Conservation (phyloP, 1,140 invertebrate species). For the Piezodorus guildinii region DNA sequence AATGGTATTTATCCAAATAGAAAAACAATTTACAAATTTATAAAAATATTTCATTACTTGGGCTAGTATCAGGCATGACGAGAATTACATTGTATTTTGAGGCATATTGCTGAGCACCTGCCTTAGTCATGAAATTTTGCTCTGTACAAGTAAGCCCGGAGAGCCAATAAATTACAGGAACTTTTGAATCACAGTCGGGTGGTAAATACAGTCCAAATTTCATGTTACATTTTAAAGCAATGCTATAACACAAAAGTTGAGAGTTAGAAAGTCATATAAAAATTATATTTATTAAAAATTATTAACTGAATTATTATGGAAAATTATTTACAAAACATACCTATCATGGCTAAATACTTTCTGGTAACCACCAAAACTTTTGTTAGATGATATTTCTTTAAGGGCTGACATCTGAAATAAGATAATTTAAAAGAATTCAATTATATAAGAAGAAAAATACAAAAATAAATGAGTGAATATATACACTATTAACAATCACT, state of each 20-base stretch:
- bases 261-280: not conserved
- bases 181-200: constrained; percentile 51
- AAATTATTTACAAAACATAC: too few relatives aligned
- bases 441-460: too few relatives aligned
- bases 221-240: constrained; percentile 75
- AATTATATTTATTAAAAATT: too few relatives aligned
- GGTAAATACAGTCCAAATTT: constrained; percentile 87
- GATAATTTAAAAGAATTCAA: too few relatives aligned
- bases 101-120: constrained; percentile 81
- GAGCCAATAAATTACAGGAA: constrained; percentile 83
- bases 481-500: too few relatives aligned
- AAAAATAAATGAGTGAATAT: too few relatives aligned
- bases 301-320: too few relatives aligned
- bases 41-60: constrained; percentile 33
- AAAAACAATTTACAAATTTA: not conserved
- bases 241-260: constrained; percentile 39
- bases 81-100: constrained; percentile 70
- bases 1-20: not conserved
- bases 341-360: constrained; percentile 76
- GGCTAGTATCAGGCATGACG: constrained; percentile 92
- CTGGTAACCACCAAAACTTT: constrained; percentile 69
- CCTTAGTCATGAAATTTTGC: constrained; percentile 92
- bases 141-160: constrained; percentile 93
- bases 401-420: constrained; percentile 28
- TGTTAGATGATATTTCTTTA: constrained; percentile 52